A percentile compares a stretch with the other conserved stretches of the same genome.
phyloP scores from a whole-genome alignment of 2,113 vertebrate genomes.

The Hiodon alosoides region DNA sequence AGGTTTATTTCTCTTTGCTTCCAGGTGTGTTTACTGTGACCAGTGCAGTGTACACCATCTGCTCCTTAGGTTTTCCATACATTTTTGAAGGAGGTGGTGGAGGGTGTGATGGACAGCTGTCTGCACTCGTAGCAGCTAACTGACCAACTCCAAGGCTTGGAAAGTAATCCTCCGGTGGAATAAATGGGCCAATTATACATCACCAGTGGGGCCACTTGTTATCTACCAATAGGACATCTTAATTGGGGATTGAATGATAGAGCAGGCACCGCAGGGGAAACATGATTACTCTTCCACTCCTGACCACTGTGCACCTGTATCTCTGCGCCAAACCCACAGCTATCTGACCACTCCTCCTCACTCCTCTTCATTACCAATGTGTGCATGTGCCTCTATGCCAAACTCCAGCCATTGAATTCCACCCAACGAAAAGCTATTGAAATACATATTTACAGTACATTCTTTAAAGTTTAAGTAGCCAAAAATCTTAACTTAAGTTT shows the following conservation, averaged over 20 bases:
- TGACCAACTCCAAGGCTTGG: conserved; percentile 28
- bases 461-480: too few species aligned
- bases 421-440: too few species aligned
- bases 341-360: too few species aligned
- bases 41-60: conserved; percentile 12
- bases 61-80: conserved; percentile 18
- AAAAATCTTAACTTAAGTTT: too few species aligned
- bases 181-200: conserved; percentile 35
- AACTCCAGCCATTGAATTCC: too few species aligned
- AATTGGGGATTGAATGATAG: conserved; percentile 38
- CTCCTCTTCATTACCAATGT: too few species aligned
- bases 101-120: not conserved
- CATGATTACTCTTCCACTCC: not conserved
- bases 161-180: conserved; percentile 35
- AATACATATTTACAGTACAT: too few species aligned
- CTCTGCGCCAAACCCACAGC: not conserved
- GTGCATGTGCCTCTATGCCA: too few species aligned
- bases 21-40: too few species aligned
- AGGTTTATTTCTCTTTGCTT: too few species aligned
- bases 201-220: conserved; percentile 40
- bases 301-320: not conserved
- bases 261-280: conserved; percentile 19
- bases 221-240: conserved; percentile 44
- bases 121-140: not conserved
- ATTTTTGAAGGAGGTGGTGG: conserved; percentile 15